phyloP scores from a whole-genome alignment of 2,888 invertebrate species.

The Epinotia ramella region DNA sequence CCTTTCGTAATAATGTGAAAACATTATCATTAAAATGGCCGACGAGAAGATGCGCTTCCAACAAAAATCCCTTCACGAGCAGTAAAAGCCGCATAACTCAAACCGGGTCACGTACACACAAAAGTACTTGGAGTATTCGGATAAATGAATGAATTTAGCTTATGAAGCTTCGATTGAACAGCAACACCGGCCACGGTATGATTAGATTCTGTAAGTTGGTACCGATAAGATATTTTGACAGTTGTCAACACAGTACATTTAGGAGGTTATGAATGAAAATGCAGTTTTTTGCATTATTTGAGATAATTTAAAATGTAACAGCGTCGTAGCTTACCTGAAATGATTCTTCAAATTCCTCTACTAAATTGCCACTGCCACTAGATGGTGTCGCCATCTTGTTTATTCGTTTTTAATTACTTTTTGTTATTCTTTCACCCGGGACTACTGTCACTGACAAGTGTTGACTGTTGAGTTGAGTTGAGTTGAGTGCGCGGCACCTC shows the following conservation, averaged over 20 bases:
- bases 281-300: constrained; percentile 43
- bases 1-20: constrained; percentile 72
- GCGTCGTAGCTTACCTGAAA: constrained; percentile 88
- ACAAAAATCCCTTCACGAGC: constrained; percentile 70
- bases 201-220: constrained; percentile 71
- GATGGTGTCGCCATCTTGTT: constrained; percentile 90
- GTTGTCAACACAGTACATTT: constrained; percentile 57
- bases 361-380: constrained; percentile 93
- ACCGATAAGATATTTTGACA: constrained; percentile 65
- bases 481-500: neutral
- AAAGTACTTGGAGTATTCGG: constrained; percentile 56
- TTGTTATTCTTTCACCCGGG: constrained; percentile 37
- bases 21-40: constrained; percentile 84
- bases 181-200: constrained; percentile 65
- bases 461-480: neutral
- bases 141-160: constrained; percentile 59
- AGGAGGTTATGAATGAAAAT: constrained; percentile 64
- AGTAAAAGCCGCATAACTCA: constrained; percentile 73
- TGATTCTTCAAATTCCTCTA: constrained; percentile 96
- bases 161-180: constrained; percentile 75
- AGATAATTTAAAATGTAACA: constrained; percentile 26
- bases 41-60: constrained; percentile 78
- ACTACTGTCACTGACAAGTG: constrained; percentile 32
- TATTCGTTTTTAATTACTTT: constrained; percentile 35
- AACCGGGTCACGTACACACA: constrained; percentile 81